Conservation (phyloP, 2,888 invertebrate genomes). For the Phasia obesa region DNA sequence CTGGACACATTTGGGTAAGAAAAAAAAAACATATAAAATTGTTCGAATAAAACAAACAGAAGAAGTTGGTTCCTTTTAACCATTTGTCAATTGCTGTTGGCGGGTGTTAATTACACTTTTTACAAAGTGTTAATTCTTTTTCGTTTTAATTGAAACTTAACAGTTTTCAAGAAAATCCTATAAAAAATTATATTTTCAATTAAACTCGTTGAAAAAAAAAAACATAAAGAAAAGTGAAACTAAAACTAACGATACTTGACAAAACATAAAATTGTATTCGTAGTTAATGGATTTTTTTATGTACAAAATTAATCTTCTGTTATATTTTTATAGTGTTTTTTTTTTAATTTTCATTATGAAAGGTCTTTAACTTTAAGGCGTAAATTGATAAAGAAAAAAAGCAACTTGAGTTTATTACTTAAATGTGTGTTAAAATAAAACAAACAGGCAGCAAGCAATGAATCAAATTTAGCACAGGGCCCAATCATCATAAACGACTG, state of each 20-base stretch:
- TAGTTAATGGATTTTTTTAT: not conserved
- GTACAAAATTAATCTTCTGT: not conserved
- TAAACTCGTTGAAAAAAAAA: not conserved
- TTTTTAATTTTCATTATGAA: conserved; percentile 19
- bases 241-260: conserved; percentile 39
- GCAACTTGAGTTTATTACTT: conserved; percentile 29
- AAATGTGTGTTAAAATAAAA: conserved; percentile 11
- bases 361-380: not conserved
- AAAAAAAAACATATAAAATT: conserved; percentile 4
- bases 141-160: conserved; percentile 20
- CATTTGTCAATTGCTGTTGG: not conserved
- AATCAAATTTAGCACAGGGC: conserved; percentile 9
- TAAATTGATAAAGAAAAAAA: not conserved
- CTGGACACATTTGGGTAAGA: conserved; percentile 11
- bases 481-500: not conserved
- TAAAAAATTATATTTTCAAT: conserved; percentile 8
- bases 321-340: conserved; percentile 8
- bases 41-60: conserved; percentile 14
- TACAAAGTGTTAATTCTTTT: conserved; percentile 68
- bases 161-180: conserved; percentile 1
- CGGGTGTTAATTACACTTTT: conserved; percentile 59
- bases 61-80: conserved; percentile 14
- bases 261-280: conserved; percentile 54
- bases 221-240: not conserved
- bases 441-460: conserved; percentile 11